Evolutionary conservation across 2,888 invertebrate genomes (phyloP).

Genomic region (Xestia sexstrigata): DNA sequence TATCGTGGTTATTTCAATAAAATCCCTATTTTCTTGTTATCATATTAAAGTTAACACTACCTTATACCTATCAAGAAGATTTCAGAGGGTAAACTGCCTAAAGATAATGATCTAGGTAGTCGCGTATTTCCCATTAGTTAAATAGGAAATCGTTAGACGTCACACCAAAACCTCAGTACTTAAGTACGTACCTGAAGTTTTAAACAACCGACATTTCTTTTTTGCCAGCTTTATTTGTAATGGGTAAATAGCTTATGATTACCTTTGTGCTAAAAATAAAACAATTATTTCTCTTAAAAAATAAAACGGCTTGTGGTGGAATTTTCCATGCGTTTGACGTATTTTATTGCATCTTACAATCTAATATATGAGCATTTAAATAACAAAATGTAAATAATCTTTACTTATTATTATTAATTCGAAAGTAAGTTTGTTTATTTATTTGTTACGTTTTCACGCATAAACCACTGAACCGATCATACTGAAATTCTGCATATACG

Average conservation of each 20-base stretch:
- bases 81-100: not conserved
- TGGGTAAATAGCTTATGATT: not conserved
- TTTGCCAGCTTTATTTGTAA: not conserved
- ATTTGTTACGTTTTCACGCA: too few species aligned
- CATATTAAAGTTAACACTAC: not conserved
- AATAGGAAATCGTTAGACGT: not conserved
- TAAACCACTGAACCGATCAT: too few species aligned
- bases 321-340: not conserved
- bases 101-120: not conserved
- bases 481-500: too few species aligned
- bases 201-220: slow-evolving; percentile 8
- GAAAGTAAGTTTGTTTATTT: too few species aligned
- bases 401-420: too few species aligned
- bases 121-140: slow-evolving; percentile 6
- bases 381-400: too few species aligned
- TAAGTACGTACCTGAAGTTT: not conserved
- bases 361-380: too few species aligned
- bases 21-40: not conserved
- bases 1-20: not conserved
- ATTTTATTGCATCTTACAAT: not conserved
- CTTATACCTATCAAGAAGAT: not conserved
- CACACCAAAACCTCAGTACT: not conserved
- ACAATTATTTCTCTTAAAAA: not conserved
- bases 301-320: not conserved
- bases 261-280: slow-evolving; percentile 4